Evolutionary conservation across 2,888 invertebrate species (phyloP).

Genomic region (Phalera bucephala): DNA sequence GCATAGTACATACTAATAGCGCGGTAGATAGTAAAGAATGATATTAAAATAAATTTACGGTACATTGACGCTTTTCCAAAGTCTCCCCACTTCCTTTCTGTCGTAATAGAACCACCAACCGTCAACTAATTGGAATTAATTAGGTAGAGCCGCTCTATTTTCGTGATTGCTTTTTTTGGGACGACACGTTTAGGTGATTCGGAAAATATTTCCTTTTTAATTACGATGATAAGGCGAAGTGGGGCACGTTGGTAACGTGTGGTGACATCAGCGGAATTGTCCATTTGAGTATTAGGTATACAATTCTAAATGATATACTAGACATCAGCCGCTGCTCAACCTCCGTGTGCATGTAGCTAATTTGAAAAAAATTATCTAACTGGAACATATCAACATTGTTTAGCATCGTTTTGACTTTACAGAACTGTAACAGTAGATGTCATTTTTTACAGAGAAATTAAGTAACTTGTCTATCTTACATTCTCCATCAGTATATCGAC

Average conservation of each 20-base stretch:
- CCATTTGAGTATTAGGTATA: no score
- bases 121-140: conserved; percentile 66
- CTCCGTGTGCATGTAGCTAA: no score
- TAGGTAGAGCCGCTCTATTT: conserved; percentile 46
- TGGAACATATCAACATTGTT: no score
- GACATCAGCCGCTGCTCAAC: no score
- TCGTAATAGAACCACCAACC: conserved; percentile 46
- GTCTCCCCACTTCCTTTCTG: conserved; percentile 44
- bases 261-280: background rate
- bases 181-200: conserved; percentile 26
- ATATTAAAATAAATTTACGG: conserved; percentile 64
- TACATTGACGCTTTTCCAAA: conserved; percentile 64
- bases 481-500: no score
- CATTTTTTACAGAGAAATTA: no score
- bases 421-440: no score
- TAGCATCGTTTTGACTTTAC: no score
- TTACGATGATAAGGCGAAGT: conserved; percentile 11
- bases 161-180: conserved; percentile 39
- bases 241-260: background rate
- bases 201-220: conserved; percentile 23
- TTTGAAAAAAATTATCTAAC: no score
- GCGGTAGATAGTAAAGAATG: conserved; percentile 35
- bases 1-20: conserved; percentile 46
- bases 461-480: no score
- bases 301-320: no score